Conservation (phyloP, 1,140 invertebrate genomes). For the Drosophila athabasca region DNA sequence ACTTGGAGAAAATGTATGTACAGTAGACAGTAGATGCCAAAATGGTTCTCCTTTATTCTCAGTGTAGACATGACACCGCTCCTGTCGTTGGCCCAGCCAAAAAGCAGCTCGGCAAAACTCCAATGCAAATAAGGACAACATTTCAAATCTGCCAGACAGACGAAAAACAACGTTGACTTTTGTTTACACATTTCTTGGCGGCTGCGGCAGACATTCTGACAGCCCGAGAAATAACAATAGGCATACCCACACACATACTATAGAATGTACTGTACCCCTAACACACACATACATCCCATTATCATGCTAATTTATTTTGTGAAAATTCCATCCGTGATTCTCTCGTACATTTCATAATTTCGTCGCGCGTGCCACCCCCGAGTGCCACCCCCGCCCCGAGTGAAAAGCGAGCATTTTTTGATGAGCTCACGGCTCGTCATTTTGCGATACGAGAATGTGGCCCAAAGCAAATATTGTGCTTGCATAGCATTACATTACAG, state of each 20-base stretch:
- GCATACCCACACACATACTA: background rate
- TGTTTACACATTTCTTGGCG: conserved; percentile 18
- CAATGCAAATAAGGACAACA: conserved; percentile 33
- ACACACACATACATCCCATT: conserved; percentile 22
- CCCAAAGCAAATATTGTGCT: conserved; percentile 67
- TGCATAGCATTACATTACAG: conserved; percentile 61
- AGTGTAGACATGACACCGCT: conserved; percentile 27
- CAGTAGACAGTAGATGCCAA: too few relatives aligned
- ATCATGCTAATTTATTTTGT: conserved; percentile 75
- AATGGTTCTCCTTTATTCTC: too few relatives aligned
- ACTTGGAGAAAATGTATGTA: too few relatives aligned
- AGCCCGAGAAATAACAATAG: conserved; percentile 28
- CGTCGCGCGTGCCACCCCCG: conserved; percentile 11
- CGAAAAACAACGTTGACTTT: conserved; percentile 32
- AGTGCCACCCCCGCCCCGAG: too few relatives aligned
- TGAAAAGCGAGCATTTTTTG: conserved; percentile 47
- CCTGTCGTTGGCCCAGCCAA: background rate
- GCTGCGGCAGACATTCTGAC: conserved; percentile 12
- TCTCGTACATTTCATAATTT: conserved; percentile 63
- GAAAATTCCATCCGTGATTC: conserved; percentile 69
- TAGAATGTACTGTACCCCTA: too few relatives aligned
- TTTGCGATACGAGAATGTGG: conserved; percentile 36
- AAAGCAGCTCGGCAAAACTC: conserved; percentile 11
- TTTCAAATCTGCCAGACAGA: conserved; percentile 49
- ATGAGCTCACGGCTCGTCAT: conserved; percentile 71